Evolutionary conservation across 1,140 invertebrate species (phyloP).

Genomic region (Ctenoplectra terminalis): DNA sequence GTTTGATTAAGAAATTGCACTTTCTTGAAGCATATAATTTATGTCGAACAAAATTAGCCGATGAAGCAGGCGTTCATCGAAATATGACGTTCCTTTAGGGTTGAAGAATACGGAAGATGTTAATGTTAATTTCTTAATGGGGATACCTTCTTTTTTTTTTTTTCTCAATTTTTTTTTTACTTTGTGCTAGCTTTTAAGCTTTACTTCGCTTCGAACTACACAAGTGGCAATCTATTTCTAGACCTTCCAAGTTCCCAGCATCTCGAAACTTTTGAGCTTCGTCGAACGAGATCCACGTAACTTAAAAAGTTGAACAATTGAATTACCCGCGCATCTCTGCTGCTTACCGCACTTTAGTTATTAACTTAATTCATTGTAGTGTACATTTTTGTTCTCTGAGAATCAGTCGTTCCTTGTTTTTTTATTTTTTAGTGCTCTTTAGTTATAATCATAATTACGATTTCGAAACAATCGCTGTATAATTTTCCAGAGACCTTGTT

Average conservation of each 20-base stretch:
- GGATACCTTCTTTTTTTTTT: too few species aligned
- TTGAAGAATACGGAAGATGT: not conserved
- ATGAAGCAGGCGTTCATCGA: not conserved
- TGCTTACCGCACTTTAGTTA: not conserved
- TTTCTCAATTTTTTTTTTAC: not conserved
- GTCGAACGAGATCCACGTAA: not conserved
- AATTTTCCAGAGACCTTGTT: not conserved
- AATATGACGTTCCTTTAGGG: too few species aligned
- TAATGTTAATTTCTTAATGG: not conserved
- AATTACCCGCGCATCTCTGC: not conserved
- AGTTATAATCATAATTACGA: not conserved
- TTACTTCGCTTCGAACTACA: not conserved
- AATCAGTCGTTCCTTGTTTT: not conserved
- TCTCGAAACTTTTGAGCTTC: constrained; percentile 7
- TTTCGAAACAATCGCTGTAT: not conserved
- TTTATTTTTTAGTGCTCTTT: not conserved
- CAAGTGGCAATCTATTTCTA: constrained; percentile 30
- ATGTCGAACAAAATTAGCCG: too few species aligned
- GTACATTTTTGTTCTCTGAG: not conserved
- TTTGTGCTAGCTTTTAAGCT: not conserved
- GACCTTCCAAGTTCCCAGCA: not conserved
- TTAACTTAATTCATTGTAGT: not conserved
- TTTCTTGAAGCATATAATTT: not conserved
- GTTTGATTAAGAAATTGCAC: not conserved
- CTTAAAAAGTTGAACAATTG: constrained; percentile 2